Evolutionary conservation across 2,888 invertebrate genomes (phyloP).

Genomic region (Xanthia togata): DNA sequence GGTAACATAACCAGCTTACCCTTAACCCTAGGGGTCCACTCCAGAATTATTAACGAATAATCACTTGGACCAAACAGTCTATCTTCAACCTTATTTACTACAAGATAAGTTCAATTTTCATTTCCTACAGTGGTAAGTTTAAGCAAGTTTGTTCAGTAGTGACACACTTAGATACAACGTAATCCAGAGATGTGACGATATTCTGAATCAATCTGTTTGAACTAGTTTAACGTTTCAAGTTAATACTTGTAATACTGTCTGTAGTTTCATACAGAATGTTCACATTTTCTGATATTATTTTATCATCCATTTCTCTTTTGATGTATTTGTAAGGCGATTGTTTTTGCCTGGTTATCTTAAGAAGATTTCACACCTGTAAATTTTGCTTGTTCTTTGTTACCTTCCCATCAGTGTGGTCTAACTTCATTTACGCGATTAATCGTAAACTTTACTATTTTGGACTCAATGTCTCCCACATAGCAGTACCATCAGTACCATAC

Average conservation of each 20-base stretch:
- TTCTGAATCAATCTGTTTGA: constrained; percentile 65
- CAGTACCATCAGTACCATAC: too few species aligned
- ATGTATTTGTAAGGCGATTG: not conserved
- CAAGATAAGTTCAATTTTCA: constrained; percentile 47
- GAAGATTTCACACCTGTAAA: not conserved
- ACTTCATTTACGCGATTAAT: not conserved
- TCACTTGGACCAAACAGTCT: constrained; percentile 36
- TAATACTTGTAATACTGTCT: constrained; percentile 34
- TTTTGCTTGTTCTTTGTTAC: not conserved
- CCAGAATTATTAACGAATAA: constrained; percentile 76
- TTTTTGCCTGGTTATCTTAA: not conserved
- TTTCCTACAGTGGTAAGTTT: constrained; percentile 30
- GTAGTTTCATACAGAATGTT: not conserved
- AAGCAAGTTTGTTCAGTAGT: constrained; percentile 69
- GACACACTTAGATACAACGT: constrained; percentile 68
- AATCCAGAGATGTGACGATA: constrained; percentile 64
- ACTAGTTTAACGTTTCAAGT: constrained; percentile 39
- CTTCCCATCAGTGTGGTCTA: not conserved
- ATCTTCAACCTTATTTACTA: constrained; percentile 52
- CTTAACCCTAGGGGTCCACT: constrained; percentile 69
- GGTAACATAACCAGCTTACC: constrained; percentile 76
- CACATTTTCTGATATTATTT: constrained; percentile 17
- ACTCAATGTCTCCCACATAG: not conserved
- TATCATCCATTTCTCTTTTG: not conserved
- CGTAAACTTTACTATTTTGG: not conserved